Conservation (phyloP, 2,797 vertebrate genomes). For the Rhabdophis nuchalis region DNA sequence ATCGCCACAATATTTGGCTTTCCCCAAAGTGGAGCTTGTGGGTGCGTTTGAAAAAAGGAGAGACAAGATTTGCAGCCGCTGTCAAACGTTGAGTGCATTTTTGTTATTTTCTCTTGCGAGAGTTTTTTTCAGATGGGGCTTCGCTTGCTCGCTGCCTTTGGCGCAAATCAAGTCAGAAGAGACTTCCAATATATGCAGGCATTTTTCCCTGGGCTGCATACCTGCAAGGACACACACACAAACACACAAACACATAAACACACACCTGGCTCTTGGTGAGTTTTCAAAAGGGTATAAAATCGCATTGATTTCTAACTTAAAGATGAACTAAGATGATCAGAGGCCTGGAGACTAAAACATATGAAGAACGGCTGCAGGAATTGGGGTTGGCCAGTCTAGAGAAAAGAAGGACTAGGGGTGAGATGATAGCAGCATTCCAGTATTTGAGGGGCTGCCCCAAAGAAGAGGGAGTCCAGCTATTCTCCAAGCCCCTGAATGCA, state of each 20-base stretch:
- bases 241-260: too few relatives aligned
- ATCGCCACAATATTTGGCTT: conserved; percentile 43
- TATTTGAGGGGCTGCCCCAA: not conserved
- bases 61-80: not conserved
- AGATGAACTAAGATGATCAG: too few relatives aligned
- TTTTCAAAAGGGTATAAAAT: not conserved
- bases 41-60: not conserved
- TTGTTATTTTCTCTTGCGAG: not conserved
- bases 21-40: conserved; percentile 3
- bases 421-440: rapidly evolving
- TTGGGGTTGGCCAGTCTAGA: rapidly evolving
- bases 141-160: rapidly evolving
- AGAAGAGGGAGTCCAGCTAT: rapidly evolving
- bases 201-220: not conserved
- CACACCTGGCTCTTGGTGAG: not conserved
- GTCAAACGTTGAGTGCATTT: conserved; percentile 31
- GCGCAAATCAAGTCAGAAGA: not conserved
- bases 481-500: not conserved
- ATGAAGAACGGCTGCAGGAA: too few relatives aligned
- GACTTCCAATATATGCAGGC: not conserved
- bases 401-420: not conserved
- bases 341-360: too few relatives aligned
- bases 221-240: not conserved
- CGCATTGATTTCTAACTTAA: not conserved
- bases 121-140: not conserved